Conservation (phyloP, 30 jellyfish, hydroid and myxozoan genomes). For the Cassiopea andromeda region DNA sequence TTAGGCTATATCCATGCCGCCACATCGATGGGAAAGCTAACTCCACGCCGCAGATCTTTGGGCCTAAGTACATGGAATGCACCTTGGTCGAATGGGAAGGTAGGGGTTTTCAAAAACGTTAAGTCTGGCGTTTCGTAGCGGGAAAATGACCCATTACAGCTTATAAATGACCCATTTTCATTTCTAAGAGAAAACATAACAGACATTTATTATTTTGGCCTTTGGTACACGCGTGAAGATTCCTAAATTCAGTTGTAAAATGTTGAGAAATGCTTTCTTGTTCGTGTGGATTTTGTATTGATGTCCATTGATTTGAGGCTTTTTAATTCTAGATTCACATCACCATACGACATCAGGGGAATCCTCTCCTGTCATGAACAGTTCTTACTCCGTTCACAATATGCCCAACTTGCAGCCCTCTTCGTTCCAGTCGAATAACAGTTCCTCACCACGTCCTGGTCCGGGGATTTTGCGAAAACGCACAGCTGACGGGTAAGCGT, state of each 20-base stretch:
- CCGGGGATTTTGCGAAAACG: conserved; percentile 94
- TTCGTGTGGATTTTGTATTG: not conserved
- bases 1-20: no score
- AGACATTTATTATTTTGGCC: no score
- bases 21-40: no score
- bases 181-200: no score
- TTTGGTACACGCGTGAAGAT: not conserved
- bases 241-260: not conserved
- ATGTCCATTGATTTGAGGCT: not conserved
- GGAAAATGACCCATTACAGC: no score
- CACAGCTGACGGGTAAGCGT: conserved; percentile 76
- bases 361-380: conserved; percentile 67
- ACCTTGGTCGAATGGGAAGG: no score
- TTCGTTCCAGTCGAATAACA: conserved; percentile 48
- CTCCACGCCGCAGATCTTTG: no score
- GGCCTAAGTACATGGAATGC: no score
- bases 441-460: conserved; percentile 75
- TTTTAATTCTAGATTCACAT: conserved; percentile 54
- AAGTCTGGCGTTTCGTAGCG: no score
- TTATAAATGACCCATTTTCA: no score
- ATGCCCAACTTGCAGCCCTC: conserved; percentile 80
- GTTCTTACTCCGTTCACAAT: conserved; percentile 52
- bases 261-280: not conserved
- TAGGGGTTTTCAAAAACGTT: no score
- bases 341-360: conserved; percentile 69